These are phyloP conservation scores for Drosophila longiperda DNA, from an alignment of 2,888 invertebrate species.

Conservation along the genomic window DNA sequence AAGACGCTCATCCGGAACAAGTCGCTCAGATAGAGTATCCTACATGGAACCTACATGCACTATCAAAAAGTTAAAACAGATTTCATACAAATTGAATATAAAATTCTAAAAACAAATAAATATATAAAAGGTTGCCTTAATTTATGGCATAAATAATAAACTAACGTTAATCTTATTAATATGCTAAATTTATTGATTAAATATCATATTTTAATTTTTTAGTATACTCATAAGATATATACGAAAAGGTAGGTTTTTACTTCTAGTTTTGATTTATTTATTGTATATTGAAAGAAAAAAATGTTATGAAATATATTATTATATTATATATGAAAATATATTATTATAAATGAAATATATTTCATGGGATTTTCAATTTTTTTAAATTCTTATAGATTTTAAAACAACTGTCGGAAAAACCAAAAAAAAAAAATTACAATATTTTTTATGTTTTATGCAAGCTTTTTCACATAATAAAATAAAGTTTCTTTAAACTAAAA, in stretches of 20 bases:
- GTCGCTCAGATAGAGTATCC: slow-evolving; percentile 1
- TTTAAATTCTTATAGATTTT: not conserved
- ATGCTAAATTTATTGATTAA: not conserved
- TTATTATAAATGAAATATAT: too few relatives aligned
- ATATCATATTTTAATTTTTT: not conserved
- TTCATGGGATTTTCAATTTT: not conserved
- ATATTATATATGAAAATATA: too few relatives aligned
- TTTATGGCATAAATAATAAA: not conserved
- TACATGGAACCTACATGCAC: slow-evolving; percentile 31
- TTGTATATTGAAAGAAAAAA: not conserved
- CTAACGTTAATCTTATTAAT: not conserved
- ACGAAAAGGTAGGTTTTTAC: too few relatives aligned
- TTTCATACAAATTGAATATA: not conserved
- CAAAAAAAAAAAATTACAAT: not conserved
- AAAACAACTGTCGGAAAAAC: not conserved
- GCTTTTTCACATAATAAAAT: too few relatives aligned
- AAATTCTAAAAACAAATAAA: not conserved
- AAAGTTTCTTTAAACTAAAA: too few relatives aligned
- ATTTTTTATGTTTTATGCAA: too few relatives aligned
- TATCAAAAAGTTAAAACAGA: not conserved
- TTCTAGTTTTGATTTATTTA: not conserved
- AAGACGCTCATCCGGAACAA: not conserved
- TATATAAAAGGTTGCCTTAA: not conserved
- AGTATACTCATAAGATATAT: not conserved
- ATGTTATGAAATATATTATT: too few relatives aligned